These are phyloP conservation scores for Lordiphosa andalusiaca DNA, from an alignment of 2,888 invertebrate species.

Conservation along the genomic window DNA sequence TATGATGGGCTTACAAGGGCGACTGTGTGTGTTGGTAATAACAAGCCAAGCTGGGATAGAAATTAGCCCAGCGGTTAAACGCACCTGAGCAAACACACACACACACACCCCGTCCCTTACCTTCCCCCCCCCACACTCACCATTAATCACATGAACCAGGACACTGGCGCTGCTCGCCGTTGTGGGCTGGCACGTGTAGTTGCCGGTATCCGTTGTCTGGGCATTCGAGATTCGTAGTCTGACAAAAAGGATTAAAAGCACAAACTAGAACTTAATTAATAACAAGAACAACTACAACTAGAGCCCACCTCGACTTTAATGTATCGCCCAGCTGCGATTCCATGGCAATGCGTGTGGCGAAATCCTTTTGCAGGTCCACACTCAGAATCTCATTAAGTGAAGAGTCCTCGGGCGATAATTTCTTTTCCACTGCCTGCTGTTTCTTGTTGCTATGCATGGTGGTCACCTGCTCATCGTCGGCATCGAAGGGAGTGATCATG, in stretches of 20 bases:
- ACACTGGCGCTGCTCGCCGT: slow-evolving; percentile 91
- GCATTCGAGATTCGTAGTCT: slow-evolving; percentile 88
- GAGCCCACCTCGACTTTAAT: slow-evolving; percentile 84
- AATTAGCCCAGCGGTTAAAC: slow-evolving; percentile 5
- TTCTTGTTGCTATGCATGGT: neutral
- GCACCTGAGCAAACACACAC: slow-evolving; percentile 30
- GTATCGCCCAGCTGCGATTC: slow-evolving; percentile 83
- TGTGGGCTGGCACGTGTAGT: slow-evolving; percentile 93
- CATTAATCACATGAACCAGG: slow-evolving; percentile 93
- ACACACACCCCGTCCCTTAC: slow-evolving; percentile 3
- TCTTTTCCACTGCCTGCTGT: slow-evolving; percentile 7
- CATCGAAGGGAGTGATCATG: slow-evolving; percentile 75
- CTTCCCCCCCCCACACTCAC: slow-evolving; percentile 83
- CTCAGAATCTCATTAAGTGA: slow-evolving; percentile 49
- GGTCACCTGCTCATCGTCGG: slow-evolving; percentile 54
- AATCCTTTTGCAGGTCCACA: slow-evolving; percentile 74
- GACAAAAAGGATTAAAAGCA: slow-evolving; percentile 17
- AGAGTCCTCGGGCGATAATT: slow-evolving; percentile 14
- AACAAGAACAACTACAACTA: neutral
- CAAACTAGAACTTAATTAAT: slow-evolving; percentile 28
- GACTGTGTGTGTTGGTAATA: neutral
- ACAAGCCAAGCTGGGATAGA: slow-evolving; percentile 1
- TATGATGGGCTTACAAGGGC: slow-evolving; percentile 21
- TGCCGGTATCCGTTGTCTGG: slow-evolving; percentile 89
- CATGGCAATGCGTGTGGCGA: slow-evolving; percentile 78